These are phyloP conservation scores for Leiothrix lutea DNA, from an alignment of 2,113 vertebrate genomes.

Conservation along the genomic window DNA sequence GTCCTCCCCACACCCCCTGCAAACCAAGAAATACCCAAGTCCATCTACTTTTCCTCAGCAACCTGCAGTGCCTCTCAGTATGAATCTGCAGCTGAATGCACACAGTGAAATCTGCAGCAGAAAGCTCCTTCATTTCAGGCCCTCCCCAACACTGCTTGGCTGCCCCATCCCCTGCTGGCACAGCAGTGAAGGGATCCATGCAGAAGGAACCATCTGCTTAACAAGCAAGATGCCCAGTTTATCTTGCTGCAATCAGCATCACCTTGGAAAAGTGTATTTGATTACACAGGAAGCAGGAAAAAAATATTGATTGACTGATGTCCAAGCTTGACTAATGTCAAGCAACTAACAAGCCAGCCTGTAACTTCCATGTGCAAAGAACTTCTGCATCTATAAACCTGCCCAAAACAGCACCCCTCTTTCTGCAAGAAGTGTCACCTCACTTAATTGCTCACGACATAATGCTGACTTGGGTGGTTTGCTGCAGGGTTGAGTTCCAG, in stretches of 20 bases:
- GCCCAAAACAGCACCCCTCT: background rate
- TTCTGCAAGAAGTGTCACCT: background rate
- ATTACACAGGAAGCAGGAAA: background rate
- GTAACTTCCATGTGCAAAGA: background rate
- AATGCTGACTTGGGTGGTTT: background rate
- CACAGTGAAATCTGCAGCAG: background rate
- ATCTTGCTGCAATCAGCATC: background rate
- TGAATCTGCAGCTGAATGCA: background rate
- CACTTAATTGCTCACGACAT: background rate
- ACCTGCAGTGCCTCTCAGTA: background rate
- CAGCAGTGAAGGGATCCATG: background rate
- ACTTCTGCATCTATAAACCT: background rate
- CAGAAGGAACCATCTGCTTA: background rate
- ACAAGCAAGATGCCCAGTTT: background rate
- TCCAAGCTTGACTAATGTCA: background rate
- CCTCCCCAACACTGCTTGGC: background rate
- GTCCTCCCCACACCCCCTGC: background rate
- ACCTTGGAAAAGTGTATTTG: background rate
- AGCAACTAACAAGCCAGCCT: background rate
- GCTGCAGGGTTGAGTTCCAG: constrained; percentile 12
- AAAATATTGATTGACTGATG: background rate
- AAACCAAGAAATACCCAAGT: background rate
- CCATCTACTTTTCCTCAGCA: background rate
- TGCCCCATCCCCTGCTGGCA: background rate
- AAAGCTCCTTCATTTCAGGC: background rate